Conservation (phyloP, 2,797 vertebrate genomes). For the Catamblyrhynchus diadema region DNA sequence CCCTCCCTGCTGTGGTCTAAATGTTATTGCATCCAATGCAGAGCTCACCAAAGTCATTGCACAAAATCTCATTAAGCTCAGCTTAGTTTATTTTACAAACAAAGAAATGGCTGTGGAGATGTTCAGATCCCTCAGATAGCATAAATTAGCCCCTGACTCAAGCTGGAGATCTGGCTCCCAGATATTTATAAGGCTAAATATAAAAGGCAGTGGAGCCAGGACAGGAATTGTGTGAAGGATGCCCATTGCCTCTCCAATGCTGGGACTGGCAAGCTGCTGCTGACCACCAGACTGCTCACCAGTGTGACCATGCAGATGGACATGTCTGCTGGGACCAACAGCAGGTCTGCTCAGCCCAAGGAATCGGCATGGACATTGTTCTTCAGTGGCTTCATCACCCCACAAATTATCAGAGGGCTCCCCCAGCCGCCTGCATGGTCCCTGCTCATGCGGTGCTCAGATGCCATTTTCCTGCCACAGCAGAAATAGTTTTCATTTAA, state of each 20-base stretch:
- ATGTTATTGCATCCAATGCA: not conserved
- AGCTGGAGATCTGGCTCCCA: not conserved
- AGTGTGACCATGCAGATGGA: accelerated
- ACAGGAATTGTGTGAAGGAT: not conserved
- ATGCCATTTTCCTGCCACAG: not conserved
- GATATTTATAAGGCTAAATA: not conserved
- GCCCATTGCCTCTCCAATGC: accelerated
- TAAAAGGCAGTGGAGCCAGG: not conserved
- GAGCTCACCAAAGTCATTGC: not conserved
- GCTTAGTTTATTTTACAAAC: conserved; percentile 24
- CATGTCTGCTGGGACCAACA: not conserved
- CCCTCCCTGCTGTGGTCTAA: accelerated
- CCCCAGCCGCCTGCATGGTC: accelerated
- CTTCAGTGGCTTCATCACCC: not conserved
- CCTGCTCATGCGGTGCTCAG: accelerated
- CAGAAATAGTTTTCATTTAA: not conserved
- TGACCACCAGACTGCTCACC: not conserved
- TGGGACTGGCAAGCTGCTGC: not conserved
- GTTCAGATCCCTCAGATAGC: not conserved
- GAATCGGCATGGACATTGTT: accelerated
- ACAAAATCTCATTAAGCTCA: not conserved
- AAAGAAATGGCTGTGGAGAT: not conserved
- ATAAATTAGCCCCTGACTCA: not conserved
- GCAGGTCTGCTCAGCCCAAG: not conserved
- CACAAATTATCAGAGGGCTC: not conserved